Conservation (phyloP, 1,140 invertebrate species). For the Eupeodes corollae region DNA sequence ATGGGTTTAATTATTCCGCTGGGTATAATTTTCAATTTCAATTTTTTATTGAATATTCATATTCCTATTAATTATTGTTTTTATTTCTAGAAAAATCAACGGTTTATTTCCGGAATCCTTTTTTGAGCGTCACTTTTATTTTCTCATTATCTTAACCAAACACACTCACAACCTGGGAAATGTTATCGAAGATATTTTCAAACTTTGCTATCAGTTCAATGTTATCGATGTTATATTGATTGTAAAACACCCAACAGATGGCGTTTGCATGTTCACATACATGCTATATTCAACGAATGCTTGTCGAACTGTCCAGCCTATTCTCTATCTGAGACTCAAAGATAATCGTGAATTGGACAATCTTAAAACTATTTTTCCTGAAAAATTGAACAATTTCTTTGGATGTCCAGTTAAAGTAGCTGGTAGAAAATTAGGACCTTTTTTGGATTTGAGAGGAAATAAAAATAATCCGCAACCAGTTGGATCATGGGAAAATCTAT, state of each 20-base stretch:
- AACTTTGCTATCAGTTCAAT: not conserved
- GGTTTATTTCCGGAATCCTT: not conserved
- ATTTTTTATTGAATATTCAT: too few relatives aligned
- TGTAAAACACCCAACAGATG: not conserved
- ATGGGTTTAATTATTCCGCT: too few relatives aligned
- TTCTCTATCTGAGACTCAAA: not conserved
- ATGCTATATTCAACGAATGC: not conserved
- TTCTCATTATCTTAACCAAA: conserved; percentile 7
- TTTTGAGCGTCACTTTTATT: conserved; percentile 4
- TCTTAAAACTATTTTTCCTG: not conserved
- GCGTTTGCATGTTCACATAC: conserved; percentile 4
- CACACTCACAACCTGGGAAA: not conserved
- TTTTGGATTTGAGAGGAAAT: too few relatives aligned
- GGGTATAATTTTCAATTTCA: too few relatives aligned
- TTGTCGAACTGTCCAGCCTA: too few relatives aligned
- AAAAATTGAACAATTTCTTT: too few relatives aligned
- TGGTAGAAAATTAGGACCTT: too few relatives aligned
- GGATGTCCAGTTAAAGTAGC: too few relatives aligned
- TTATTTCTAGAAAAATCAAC: not conserved
- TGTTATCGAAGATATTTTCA: conserved; percentile 3
- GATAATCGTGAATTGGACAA: not conserved
- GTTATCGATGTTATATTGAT: conserved; percentile 7
- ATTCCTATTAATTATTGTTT: not conserved
- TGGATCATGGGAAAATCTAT: too few relatives aligned
- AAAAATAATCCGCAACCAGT: too few relatives aligned